Percentiles rank a stretch among this genome's conserved stretches.
Conservation (phyloP, 2,888 invertebrate species). For the Amiota minor region DNA sequence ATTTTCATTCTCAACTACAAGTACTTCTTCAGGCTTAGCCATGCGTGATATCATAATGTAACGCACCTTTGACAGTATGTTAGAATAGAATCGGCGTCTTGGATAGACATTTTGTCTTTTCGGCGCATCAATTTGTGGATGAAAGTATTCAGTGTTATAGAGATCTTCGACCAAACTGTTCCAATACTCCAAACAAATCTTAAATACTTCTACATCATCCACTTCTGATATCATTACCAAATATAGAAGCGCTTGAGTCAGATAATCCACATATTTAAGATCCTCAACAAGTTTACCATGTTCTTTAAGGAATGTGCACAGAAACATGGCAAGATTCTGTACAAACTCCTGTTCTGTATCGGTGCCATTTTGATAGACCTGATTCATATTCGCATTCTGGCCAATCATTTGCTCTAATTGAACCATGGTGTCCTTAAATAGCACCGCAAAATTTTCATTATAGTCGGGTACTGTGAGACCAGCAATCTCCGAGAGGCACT, state of each 20-base stretch:
- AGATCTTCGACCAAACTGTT: conserved; percentile 93
- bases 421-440: conserved; percentile 93
- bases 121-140: conserved; percentile 67
- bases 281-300: conserved; percentile 93
- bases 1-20: conserved; percentile 99
- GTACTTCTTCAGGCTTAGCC: conserved; percentile 99
- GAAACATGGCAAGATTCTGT: conserved; percentile 96
- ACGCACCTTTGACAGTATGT: conserved; percentile 89
- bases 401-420: conserved; percentile 95
- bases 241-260: conserved; percentile 89
- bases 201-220: conserved; percentile 99
- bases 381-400: conserved; percentile 90
- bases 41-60: conserved; percentile 99
- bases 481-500: conserved; percentile 98
- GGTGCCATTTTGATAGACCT: conserved; percentile 93
- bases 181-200: conserved; percentile 99
- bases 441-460: conserved; percentile 91
- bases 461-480: conserved; percentile 92
- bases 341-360: conserved; percentile 99
- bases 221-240: conserved; percentile 96
- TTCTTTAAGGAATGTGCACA: conserved; percentile 96
- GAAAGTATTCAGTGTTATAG: conserved; percentile 89
- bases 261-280: conserved; percentile 82
- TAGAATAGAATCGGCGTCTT: conserved; percentile 83
- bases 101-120: conserved; percentile 73